Conservation (phyloP, 2,888 invertebrate genomes). For the Eupithecia subumbrata region DNA sequence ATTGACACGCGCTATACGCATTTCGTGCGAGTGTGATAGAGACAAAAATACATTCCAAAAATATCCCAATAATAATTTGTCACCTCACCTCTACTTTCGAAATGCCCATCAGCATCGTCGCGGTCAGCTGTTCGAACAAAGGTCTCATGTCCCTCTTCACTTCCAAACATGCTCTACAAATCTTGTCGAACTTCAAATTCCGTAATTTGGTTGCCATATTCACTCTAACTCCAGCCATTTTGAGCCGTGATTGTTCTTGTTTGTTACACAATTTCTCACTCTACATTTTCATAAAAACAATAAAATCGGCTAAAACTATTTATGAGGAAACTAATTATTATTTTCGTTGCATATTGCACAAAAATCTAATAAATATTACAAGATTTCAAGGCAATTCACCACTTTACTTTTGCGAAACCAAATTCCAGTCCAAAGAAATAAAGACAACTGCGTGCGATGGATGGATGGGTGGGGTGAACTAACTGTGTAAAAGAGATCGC, state of each 20-base stretch:
- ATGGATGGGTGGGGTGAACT: slow-evolving; percentile 59
- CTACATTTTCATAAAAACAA: slow-evolving; percentile 33
- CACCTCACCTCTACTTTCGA: slow-evolving; percentile 84
- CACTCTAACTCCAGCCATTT: slow-evolving; percentile 70
- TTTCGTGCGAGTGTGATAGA: slow-evolving; percentile 63
- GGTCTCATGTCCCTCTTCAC: slow-evolving; percentile 87
- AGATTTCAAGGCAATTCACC: slow-evolving; percentile 44
- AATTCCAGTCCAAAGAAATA: slow-evolving; percentile 57
- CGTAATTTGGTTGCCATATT: slow-evolving; percentile 56
- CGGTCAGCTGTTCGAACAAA: slow-evolving; percentile 85
- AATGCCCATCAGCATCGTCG: slow-evolving; percentile 87
- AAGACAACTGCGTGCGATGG: slow-evolving; percentile 48
- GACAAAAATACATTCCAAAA: slow-evolving; percentile 74
- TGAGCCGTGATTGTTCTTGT: slow-evolving; percentile 74
- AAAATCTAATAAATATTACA: background rate
- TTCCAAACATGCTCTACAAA: slow-evolving; percentile 86
- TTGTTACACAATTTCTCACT: slow-evolving; percentile 60
- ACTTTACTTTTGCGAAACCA: slow-evolving; percentile 59
- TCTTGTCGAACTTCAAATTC: slow-evolving; percentile 82
- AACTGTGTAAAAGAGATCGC: slow-evolving; percentile 52
- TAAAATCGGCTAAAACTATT: background rate
- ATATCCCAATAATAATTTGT: slow-evolving; percentile 65
- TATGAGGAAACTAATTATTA: background rate
- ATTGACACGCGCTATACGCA: slow-evolving; percentile 54
- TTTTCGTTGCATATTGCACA: background rate